Evolutionary conservation across 2,888 invertebrate genomes (phyloP).

Genomic region (Caenorhabditis sp.): DNA sequence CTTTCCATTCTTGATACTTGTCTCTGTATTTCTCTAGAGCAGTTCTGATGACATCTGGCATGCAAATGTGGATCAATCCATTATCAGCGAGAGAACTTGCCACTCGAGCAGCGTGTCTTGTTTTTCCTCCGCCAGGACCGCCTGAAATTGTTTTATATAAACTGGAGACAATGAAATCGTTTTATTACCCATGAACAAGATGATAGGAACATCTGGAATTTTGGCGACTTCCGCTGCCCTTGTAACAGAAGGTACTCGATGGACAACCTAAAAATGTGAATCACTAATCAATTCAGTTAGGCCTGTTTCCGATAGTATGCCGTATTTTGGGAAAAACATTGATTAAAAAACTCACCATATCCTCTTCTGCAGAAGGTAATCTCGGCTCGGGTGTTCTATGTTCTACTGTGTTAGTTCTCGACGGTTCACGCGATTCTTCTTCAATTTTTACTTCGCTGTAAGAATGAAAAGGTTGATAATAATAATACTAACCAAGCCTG

Average conservation of each 20-base stretch:
- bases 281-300: no score
- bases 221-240: slow-evolving; percentile 80
- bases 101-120: slow-evolving; percentile 80
- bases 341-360: slow-evolving; percentile 20
- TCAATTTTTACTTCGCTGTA: slow-evolving; percentile 21
- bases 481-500: no score
- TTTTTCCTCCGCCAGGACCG: slow-evolving; percentile 83
- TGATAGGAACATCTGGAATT: slow-evolving; percentile 82
- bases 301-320: neutral
- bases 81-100: slow-evolving; percentile 66
- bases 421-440: slow-evolving; percentile 45
- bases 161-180: neutral
- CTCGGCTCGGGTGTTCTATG: slow-evolving; percentile 57
- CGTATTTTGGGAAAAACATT: neutral
- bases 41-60: slow-evolving; percentile 80
- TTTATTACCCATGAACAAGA: slow-evolving; percentile 82
- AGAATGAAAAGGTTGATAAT: neutral
- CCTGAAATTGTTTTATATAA: slow-evolving; percentile 69
- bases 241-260: slow-evolving; percentile 79
- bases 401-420: slow-evolving; percentile 59
- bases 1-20: slow-evolving; percentile 82
- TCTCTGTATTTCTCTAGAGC: slow-evolving; percentile 82
- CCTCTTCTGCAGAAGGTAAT: slow-evolving; percentile 33
- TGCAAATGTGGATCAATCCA: slow-evolving; percentile 82
- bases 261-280: slow-evolving; percentile 56